Base-by-base conservation (phyloP, 1,140 invertebrate genomes). In the Paraescarpia echinospica region DNA sequence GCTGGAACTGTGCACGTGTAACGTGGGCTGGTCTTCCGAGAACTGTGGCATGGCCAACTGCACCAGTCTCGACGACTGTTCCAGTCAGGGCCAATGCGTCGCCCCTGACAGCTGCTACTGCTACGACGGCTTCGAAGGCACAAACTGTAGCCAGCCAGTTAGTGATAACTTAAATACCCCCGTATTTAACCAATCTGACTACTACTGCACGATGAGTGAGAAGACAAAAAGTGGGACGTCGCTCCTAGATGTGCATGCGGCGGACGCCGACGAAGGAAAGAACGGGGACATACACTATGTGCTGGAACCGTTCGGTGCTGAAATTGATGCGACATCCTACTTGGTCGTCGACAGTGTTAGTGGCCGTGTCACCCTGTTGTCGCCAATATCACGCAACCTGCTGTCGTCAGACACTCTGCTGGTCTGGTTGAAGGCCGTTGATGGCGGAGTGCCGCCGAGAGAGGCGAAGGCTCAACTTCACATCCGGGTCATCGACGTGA, bases 81-180 rank as follows among this genome's bases (percentile, higher is more conserved):
- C 90, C 27, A 35, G 34, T 41, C 90, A 90, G 90, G 90, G 90
- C 34, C 34, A 35, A 41, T 90, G 90, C n/a, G 27, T 90, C 90
- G 9, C 35, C 8, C 90, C 90, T 22, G 35, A 90, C 90, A 34
- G 18, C 14, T 90, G 90, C 35, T 34, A 90, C 34, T 90, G 90
- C n/a, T 90, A 35, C 35, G 90, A 90, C n/a, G 90, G 90, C 90
- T 90, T 35, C 90, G 34, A 90, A 41, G 90, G 90, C 34, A 41
- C 8, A 22, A 90, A 90, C 18, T 90, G 90, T 90, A 90, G 35
- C 34, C 34, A 90, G 22, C 34, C 35, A 6, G 35, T 90, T 18
- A 33, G 90, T 90, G 90, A 35, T 18, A 90, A 90, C 90, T 4
- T 35, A 31, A 41, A 90, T 33, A n/a, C 18, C 14, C 90, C 90